Conservation (phyloP, 30 jellyfish, hydroid and myxozoan genomes). For the Aurelia sp. region DNA sequence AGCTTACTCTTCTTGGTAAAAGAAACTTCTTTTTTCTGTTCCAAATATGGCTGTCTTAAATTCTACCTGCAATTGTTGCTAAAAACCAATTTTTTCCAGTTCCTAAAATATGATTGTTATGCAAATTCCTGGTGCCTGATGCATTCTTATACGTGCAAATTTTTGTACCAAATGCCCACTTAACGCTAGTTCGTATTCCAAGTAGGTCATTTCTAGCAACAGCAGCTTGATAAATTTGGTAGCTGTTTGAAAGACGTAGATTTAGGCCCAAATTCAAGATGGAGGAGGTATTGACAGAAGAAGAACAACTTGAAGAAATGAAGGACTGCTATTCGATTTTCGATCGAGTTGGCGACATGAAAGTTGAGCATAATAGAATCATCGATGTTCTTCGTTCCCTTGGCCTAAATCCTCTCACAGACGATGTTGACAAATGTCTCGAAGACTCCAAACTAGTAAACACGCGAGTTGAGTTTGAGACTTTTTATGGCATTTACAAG, state of each 20-base stretch:
- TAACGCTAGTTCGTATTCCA: too few relatives aligned
- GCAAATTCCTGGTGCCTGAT: too few relatives aligned
- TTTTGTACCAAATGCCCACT: too few relatives aligned
- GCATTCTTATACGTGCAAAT: too few relatives aligned
- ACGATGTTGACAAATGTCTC: slow-evolving; percentile 79
- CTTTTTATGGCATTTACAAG: slow-evolving; percentile 83
- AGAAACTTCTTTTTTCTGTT: too few relatives aligned
- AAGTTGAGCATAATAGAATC: slow-evolving; percentile 67
- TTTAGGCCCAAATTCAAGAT: background rate
- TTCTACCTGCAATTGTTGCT: too few relatives aligned
- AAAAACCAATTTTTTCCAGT: too few relatives aligned
- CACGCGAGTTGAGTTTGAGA: slow-evolving; percentile 91
- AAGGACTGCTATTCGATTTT: slow-evolving; percentile 87
- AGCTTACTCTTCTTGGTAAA: too few relatives aligned
- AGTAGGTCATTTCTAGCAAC: too few relatives aligned
- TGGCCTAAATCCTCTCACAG: slow-evolving; percentile 85
- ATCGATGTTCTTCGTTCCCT: slow-evolving; percentile 89
- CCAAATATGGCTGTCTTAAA: too few relatives aligned
- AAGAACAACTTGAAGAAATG: slow-evolving; percentile 87
- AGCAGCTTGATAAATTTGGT: too few relatives aligned
- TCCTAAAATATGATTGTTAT: too few relatives aligned
- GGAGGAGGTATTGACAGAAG: slow-evolving; percentile 55
- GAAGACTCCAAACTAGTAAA: slow-evolving; percentile 79
- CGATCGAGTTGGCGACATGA: slow-evolving; percentile 90
- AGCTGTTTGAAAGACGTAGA: background rate